Evolutionary conservation across 2,113 vertebrate species (phyloP), one percentile per base, ranked within the genome.

Genomic region (Lipotes vexillifer): DNA sequence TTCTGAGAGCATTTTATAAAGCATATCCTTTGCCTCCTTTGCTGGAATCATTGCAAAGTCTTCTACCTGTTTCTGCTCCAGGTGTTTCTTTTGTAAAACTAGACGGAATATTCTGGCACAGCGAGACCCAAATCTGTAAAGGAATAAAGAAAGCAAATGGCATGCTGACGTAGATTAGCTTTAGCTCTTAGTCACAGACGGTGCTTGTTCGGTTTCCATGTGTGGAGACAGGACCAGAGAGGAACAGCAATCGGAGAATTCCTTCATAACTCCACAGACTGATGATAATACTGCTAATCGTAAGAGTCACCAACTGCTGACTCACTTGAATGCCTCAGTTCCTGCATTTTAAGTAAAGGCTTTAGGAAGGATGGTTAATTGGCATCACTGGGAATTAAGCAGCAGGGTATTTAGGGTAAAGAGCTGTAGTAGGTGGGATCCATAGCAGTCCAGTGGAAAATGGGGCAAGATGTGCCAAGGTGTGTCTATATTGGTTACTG

Each of bases 21-120:
- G 98, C 99, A 99, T 99, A 78, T 99, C 99, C 98, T 99, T 99
- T 29, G 99, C 99, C 72, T 99, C 99, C 96, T 99, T 99, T 33
- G 99, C 99, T 0, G 99, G 99, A 97, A 99, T 99, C 99, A 99
- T 99, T 77, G 99, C 99, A 44, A 99, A 99, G 92, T 99, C 99
- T 97, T 99, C 99, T 97, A 99, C 99, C 88, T 99, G 99, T 97
- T 99, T 99, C 98, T 99, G 99, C 88, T 99, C 99, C 97, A 99
- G 88, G 77, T 99, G 99, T 89, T 98, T 99, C 98, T 99, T 83
- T 99, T 98, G 85, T 99, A 99, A 85, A 99, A 97, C 99, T 88
- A 1, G 99, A 99, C 98, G 99, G 99, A 31, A 99, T 99, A 33
- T 99, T 98, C 59, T 99, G 99, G 0, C 99, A 99, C 86, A 99